Evolutionary conservation across 2,888 invertebrate genomes (phyloP), one percentile per base, ranked within the genome.

Genomic region (Pollenia labialis): DNA sequence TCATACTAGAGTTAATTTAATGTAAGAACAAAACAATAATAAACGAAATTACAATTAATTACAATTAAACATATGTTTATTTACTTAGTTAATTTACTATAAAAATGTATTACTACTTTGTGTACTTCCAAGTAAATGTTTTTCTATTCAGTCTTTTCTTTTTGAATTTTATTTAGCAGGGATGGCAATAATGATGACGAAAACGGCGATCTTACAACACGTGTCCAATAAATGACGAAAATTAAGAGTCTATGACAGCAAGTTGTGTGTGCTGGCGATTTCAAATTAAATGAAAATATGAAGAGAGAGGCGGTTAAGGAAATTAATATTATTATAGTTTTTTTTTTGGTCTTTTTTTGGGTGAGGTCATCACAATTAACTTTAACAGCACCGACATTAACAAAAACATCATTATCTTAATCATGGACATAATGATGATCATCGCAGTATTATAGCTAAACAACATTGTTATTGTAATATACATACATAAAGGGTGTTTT

Each of bases 331-430:
- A 14, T 77, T 64, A 50, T 32, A 52, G n/a, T 48, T 64, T 23
- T 56, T 12, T 71, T 23, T 40, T 44, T 16, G n/a, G 8, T 16
- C 50, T 69, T 75, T 77, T 89, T 85, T 89, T 89, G 90, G 89
- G 89, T 91, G 91, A 92, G 91, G 92, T 91, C 91, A 92, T 92
- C 90, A 81, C 83, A 60, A 77, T 77, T 76, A 85, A 68, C 85
- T 79, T 52, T 66, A 66, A 23, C 40, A 81, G 40, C 54, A 79
- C 60, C 60, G 52, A 52, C 75, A 83, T 14, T 56, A 40, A 16
- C 52, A 60, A n/a, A 58, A 71, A 58, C 48, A 75, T 52, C 44
- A 60, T 75, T 68, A 48, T 52, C 66, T 69, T 46, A 2, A 40
- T 60, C 23, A 54, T 60, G 52, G 32, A 54, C 40, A 75, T 75